Evolutionary conservation across 2,888 invertebrate genomes (phyloP), one percentile per base, ranked within the genome.

Genomic region (Tryphoninae sp.): DNA sequence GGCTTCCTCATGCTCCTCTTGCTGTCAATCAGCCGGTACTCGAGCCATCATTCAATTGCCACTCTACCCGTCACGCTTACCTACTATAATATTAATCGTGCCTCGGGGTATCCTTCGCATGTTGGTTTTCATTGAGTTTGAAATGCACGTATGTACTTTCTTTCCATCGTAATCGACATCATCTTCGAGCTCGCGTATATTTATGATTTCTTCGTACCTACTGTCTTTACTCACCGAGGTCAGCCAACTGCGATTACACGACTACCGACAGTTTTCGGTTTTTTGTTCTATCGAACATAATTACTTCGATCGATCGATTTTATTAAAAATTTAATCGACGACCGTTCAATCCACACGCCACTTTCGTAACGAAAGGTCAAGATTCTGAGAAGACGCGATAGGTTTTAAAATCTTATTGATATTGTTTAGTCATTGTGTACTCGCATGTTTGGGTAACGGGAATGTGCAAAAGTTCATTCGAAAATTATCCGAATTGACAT

Each of bases 21-120:
- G 22, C 2, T 42, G 19, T 59, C 23, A 2, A n/a, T 19, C 67
- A 51, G 49, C 4, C 16, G 72, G 26, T 16, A 2, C 33, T 42
- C 49, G 6, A 61, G 51, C 51, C 26, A 72, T 61, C 51, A 51
- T 51, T 68, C 64, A 59, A 51, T 55, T 55, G 59, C 13, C 58
- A 8, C 49, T 49, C 45, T 40, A 2, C 45, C 33, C 33, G 68
- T 51, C 69, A 42, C 53, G 45, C 11, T 33, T 19, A 22, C 26
- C 0, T 16, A 19, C 68, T 13, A n/a, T 19, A 53, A 67, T 55
- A 69, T 62, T 71, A 53, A 68, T 76, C 53, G 40, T 40, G n/a
- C 6, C 40, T 8, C 11, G 11, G 11, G 16, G 58, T 9, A 55
- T 55, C 1, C 16, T 45, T 45, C 11, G 45, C 45, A 13, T 45